Base-by-base conservation (phyloP, 1,140 invertebrate genomes). In the Teleopsis dalmanni region DNA sequence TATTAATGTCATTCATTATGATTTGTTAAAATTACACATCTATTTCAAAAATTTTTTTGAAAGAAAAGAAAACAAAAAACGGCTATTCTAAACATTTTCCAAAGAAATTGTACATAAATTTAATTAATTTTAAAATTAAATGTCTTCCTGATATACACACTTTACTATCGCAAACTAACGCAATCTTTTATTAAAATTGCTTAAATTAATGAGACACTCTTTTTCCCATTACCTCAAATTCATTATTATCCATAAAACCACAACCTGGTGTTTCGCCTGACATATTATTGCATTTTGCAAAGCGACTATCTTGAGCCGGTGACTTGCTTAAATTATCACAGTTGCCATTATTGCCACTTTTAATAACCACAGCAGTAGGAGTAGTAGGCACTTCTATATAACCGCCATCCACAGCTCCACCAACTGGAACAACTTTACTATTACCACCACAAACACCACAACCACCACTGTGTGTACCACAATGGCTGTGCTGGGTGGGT, bases 401-500 rank as follows among this genome's bases (percentile, higher is more conserved):
- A n/a, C 1, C 14, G 6, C 3, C 16, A 31, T 10, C 18, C 10
- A 18, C 6, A 6, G 9, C 13, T 2, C 11, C 5, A 4, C 9
- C 27, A 1, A 2, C 8, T 13, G 8, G 5, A 18, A 4, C 16
- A 18, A 37, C 8, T 37, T 8, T 13, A 8, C 27, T 29, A 29
- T 37, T 18, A 18, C 3, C 26, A 4, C 21, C 9, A n/a, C 26
- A 16, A 10, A 3, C 10, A 6, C 1, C 26, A n/a, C 26, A 16
- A 10, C 4, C 10, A 6, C 1, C 26, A 31, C 26, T 19, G 3
- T 29, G 2, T 16, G 41, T 3, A 13, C 16, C 26, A 31, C 26
- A 13, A 2, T 29, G 2, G 10, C 26, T 3, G 8, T 13, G 58
- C 44, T 66, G 61, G 25, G 58, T 16, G 3, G 63, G 63, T 4